Evolutionary conservation across 2,888 invertebrate species (phyloP), one percentile per base, ranked within the genome.

Genomic region (Elmis aenea): DNA sequence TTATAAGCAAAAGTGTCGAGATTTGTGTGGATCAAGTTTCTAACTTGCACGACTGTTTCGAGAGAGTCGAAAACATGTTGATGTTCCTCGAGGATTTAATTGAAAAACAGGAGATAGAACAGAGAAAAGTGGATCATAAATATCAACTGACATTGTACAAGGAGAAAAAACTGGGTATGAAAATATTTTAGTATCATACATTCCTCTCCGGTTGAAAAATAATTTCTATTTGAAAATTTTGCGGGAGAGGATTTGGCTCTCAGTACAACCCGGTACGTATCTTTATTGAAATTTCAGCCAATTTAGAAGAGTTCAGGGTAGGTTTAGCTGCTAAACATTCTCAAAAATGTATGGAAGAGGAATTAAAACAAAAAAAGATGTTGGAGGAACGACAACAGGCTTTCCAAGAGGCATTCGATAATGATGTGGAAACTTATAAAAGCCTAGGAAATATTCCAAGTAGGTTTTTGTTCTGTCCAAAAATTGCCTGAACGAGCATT

Each of bases 111-210:
- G 82, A 83, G 45, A 73, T 85, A 58, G 79, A 84, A 54, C 79
- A 76, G 55, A 76, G 78, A 66, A 83, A 85, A 61, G 59, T 80
- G 24, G 81, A 84, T 55, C 84, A 85, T 57, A 72, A 78, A 48
- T 81, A 81, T 56, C 83, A 85, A 47, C 69, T 86, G 33, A 76
- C 78, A 10, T 64, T 83, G 47, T 83, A 83, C 51, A 78, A 83
- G 59, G 79, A 83, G 51, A 80, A 79, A 52, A 83, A 83, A 68
- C 69, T 82, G 61, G 77, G 85, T 84, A 64, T 57, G 57, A 15
- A 22, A 13, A n/a, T 36, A n/a, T n/a, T n/a, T n/a, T n/a, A n/a
- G n/a, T n/a, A n/a, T n/a, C n/a, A n/a, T n/a, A n/a, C n/a, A n/a
- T n/a, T n/a, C n/a, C n/a, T n/a, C n/a, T n/a, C n/a, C n/a, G n/a